These are phyloP conservation scores for Ephestia elutella DNA, from an alignment of 1,140 invertebrate species.

Conservation along the genomic window DNA sequence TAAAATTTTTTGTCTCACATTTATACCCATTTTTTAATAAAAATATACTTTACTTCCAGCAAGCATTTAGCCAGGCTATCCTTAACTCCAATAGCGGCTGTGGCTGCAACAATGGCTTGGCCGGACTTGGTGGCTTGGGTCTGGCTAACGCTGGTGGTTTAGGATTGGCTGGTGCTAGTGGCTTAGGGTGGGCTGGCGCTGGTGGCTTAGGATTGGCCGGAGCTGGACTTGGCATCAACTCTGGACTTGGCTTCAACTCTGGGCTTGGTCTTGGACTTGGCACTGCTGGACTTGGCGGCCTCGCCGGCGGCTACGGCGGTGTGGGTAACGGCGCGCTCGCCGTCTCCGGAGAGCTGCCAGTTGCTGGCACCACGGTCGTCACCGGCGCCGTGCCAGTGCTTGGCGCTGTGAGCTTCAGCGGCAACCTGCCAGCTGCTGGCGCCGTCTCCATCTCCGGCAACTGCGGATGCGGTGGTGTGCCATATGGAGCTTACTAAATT, in stretches of 20 bases:
- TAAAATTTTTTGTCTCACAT: no score
- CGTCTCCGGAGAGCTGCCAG: conserved; percentile 36
- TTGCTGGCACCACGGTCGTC: conserved; percentile 31
- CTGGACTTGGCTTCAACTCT: not conserved
- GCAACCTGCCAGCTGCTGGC: conserved; percentile 35
- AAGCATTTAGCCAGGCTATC: not conserved
- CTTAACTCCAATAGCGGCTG: not conserved
- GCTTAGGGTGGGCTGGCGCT: no score
- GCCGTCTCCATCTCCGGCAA: conserved; percentile 35
- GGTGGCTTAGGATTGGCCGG: no score
- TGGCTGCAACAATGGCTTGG: not conserved
- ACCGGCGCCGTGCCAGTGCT: conserved; percentile 37
- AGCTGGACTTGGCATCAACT: not conserved
- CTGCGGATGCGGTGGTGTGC: conserved; percentile 27
- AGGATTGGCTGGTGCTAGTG: not conserved
- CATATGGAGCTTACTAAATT: conserved; percentile 1
- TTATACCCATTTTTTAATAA: not conserved
- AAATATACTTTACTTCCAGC: not conserved
- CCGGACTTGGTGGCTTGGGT: not conserved
- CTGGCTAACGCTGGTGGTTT: not conserved
- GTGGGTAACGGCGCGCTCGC: conserved; percentile 33
- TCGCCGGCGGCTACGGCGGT: conserved; percentile 30
- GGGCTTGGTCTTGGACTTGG: not conserved
- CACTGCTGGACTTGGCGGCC: not conserved
- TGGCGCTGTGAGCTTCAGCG: conserved; percentile 34